A percentile compares a stretch with the other conserved stretches of the same genome.
Conservation (phyloP, 1,140 invertebrate species). For the Papilio polytes region DNA sequence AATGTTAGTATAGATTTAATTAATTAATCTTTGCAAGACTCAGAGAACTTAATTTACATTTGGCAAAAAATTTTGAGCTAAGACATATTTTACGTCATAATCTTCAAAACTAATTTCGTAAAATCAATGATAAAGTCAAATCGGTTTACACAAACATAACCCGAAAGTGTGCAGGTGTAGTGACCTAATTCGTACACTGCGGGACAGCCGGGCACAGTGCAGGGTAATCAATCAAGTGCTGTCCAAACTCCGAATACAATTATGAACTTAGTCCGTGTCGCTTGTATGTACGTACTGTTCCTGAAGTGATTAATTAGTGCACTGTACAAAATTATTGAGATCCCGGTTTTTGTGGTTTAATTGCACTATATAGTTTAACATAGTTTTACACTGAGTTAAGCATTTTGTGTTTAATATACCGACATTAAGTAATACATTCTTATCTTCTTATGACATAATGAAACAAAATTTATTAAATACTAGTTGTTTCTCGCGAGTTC, state of each 20-base stretch:
- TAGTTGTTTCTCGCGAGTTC: too few relatives aligned
- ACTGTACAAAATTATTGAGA: constrained; percentile 49
- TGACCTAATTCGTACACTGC: constrained; percentile 52
- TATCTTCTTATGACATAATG: too few relatives aligned
- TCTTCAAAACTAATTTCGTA: constrained; percentile 1
- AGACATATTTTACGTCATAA: not conserved
- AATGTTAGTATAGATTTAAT: too few relatives aligned
- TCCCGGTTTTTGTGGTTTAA: constrained; percentile 35
- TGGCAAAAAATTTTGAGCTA: too few relatives aligned
- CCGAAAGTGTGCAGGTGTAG: constrained; percentile 48
- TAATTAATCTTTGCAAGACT: too few relatives aligned
- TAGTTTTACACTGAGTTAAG: not conserved
- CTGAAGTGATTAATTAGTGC: constrained; percentile 72
- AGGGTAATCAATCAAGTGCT: constrained; percentile 76
- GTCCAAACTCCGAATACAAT: constrained; percentile 79
- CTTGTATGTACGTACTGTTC: constrained; percentile 56
- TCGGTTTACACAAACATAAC: constrained; percentile 40
- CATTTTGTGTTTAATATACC: too few relatives aligned
- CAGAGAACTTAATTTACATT: too few relatives aligned
- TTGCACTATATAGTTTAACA: constrained; percentile 1
- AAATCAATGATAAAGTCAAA: constrained; percentile 29
- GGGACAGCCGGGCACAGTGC: constrained; percentile 47
- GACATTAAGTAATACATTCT: too few relatives aligned
- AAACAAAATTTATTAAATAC: too few relatives aligned
- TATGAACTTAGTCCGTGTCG: constrained; percentile 79